These are phyloP conservation scores for Caenorhabditis sp. DNA, from an alignment of 2,888 invertebrate species.

Conservation along the genomic window DNA sequence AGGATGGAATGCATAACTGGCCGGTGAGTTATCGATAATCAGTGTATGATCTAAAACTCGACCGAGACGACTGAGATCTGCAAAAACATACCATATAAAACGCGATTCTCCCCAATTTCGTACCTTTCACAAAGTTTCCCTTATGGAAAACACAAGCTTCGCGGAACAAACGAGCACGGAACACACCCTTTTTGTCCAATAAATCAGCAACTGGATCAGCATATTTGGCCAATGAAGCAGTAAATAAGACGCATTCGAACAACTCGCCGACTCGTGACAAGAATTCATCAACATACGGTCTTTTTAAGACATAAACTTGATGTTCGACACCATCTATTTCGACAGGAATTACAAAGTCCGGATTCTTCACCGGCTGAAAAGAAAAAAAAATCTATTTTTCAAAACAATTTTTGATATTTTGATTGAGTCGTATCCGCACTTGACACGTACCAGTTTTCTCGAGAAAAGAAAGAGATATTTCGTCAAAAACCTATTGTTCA, in stretches of 20 bases:
- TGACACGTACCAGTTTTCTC: no score
- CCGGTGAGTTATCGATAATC: conserved; percentile 99
- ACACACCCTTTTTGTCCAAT: conserved; percentile 93
- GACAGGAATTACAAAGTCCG: conserved; percentile 99
- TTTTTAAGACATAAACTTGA: conserved; percentile 94
- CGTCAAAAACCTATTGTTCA: no score
- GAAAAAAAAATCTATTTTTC: not conserved
- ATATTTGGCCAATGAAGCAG: conserved; percentile 97
- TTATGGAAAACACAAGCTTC: conserved; percentile 99
- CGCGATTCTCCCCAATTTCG: not conserved
- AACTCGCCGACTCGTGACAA: conserved; percentile 95
- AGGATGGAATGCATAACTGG: conserved; percentile 99
- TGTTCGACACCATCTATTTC: conserved; percentile 99
- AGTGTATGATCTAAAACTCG: conserved; percentile 94
- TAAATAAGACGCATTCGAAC: conserved; percentile 98
- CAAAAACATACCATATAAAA: no score
- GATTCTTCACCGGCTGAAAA: conserved; percentile 96
- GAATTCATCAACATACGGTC: conserved; percentile 99
- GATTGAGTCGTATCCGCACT: no score
- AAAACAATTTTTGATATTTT: no score
- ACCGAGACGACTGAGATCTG: conserved; percentile 94
- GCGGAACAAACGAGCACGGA: conserved; percentile 85
- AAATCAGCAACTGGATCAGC: conserved; percentile 99
- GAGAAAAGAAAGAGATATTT: no score
- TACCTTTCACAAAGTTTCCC: conserved; percentile 94